Percentiles rank a stretch among this genome's conserved stretches.
These are phyloP conservation scores for Piliocolobus tephrosceles DNA, from an alignment of 2,113 vertebrate species.

Conservation along the genomic window DNA sequence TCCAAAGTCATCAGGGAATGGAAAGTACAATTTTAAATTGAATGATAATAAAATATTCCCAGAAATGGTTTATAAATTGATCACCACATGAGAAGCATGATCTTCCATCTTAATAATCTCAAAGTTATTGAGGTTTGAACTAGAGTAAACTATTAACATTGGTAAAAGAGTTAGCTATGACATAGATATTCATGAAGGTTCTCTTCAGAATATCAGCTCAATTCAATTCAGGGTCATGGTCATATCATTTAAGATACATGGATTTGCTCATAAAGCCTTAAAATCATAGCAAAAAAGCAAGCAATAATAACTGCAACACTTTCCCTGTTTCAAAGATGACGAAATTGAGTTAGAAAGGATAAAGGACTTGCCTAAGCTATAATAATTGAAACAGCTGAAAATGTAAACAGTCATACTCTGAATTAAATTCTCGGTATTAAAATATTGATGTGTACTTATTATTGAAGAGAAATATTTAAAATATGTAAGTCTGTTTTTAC, in stretches of 20 bases:
- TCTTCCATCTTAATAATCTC: slow-evolving; percentile 27
- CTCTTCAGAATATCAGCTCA: slow-evolving; percentile 8
- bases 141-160: not conserved
- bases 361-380: not conserved
- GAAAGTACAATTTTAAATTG: not conserved
- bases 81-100: not conserved
- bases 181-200: not conserved
- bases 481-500: not conserved
- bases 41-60: slow-evolving; percentile 28
- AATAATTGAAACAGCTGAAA: not conserved
- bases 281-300: not conserved
- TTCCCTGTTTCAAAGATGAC: not conserved
- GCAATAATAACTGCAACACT: not conserved
- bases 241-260: slow-evolving; percentile 29
- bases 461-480: slow-evolving; percentile 3
- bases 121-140: not conserved
- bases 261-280: slow-evolving; percentile 57
- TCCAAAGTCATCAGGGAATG: not conserved
- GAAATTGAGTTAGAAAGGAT: not conserved
- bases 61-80: slow-evolving; percentile 37
- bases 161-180: not conserved
- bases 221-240: slow-evolving; percentile 24
- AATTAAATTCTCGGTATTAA: slow-evolving; percentile 14
- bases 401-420: not conserved
- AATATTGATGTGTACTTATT: not conserved